A percentile compares a stretch with the other conserved stretches of the same genome.
These are phyloP conservation scores for Lasioglossum morio DNA, from an alignment of 2,888 invertebrate species.

Conservation along the genomic window DNA sequence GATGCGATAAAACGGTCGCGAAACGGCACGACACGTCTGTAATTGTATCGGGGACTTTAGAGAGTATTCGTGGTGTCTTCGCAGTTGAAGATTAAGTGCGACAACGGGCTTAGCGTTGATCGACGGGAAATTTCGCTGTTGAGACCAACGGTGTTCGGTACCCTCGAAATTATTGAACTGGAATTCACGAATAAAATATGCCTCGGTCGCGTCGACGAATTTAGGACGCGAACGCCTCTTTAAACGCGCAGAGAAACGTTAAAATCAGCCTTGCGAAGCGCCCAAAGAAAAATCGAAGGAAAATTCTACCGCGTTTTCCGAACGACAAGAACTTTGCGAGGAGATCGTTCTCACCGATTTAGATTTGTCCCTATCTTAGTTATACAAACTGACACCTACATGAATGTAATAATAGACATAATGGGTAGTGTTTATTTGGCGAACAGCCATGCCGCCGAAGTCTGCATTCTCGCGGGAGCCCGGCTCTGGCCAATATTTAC, in stretches of 20 bases:
- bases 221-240: constrained; percentile 38
- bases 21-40: background rate
- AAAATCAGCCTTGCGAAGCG: background rate
- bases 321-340: constrained; percentile 31
- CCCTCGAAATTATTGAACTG: constrained; percentile 43
- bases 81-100: constrained; percentile 6
- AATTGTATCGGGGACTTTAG: constrained; percentile 8
- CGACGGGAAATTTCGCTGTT: background rate
- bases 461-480: constrained; percentile 48
- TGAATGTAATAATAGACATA: constrained; percentile 66
- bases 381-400: constrained; percentile 65
- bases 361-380: constrained; percentile 55
- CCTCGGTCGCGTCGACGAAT: constrained; percentile 9
- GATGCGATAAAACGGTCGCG: constrained; percentile 13
- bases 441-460: constrained; percentile 52
- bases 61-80: constrained; percentile 6
- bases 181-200: constrained; percentile 41
- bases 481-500: constrained; percentile 59
- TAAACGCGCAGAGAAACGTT: constrained; percentile 34
- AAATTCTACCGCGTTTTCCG: background rate
- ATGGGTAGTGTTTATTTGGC: constrained; percentile 67
- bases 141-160: constrained; percentile 16
- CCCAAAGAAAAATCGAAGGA: background rate
- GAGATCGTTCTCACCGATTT: constrained; percentile 47
- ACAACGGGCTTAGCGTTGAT: constrained; percentile 25